phyloP scores from a whole-genome alignment of 2,113 vertebrate species.

The Microcebus jonahi region DNA sequence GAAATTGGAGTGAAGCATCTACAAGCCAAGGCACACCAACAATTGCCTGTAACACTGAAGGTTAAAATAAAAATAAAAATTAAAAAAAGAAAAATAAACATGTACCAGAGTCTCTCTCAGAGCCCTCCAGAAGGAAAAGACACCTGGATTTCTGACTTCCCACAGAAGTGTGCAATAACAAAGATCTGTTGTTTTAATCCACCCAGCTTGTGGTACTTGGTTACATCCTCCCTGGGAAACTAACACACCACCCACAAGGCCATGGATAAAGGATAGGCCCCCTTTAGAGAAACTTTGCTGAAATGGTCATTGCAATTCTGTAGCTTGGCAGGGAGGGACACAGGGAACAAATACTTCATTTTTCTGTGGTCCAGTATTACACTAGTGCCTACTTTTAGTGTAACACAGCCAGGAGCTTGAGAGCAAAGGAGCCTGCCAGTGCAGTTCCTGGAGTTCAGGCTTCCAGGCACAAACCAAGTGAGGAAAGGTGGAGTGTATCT shows the following conservation, averaged over 20 bases:
- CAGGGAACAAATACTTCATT: background rate
- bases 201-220: background rate
- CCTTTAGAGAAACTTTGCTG: background rate
- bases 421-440: fast-evolving
- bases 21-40: no score
- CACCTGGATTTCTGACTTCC: background rate
- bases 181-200: background rate
- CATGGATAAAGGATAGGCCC: background rate
- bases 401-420: fast-evolving
- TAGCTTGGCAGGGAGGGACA: no score
- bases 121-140: background rate
- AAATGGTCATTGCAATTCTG: background rate
- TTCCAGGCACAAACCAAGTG: background rate
- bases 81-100: background rate
- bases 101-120: background rate
- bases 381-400: fast-evolving
- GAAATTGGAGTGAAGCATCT: background rate
- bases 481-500: fast-evolving
- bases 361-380: background rate
- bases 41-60: background rate
- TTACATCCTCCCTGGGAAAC: background rate
- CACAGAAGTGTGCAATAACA: background rate
- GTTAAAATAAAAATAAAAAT: background rate
- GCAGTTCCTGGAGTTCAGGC: background rate
- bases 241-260: fast-evolving